Evolutionary conservation across 2,888 invertebrate species (phyloP), one percentile per base, ranked within the genome.

Genomic region (Chrysodeixis includens): DNA sequence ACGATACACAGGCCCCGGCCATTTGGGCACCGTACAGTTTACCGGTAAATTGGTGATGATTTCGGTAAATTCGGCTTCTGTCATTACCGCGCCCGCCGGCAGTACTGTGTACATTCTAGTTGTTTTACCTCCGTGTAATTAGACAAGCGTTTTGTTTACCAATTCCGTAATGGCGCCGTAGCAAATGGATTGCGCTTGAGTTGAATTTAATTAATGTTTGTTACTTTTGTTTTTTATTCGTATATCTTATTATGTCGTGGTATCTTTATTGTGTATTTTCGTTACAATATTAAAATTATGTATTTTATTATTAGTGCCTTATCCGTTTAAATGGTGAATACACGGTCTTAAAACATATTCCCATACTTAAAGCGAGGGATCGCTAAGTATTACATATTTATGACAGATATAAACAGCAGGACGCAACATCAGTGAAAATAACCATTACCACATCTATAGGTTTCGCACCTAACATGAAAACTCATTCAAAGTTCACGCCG

Each of bases 1-100:
- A 93, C 94, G 93, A 92, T 85, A 86, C 88, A 85, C 85, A 49
- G 87, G 86, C 87, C 86, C 84, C 85, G 86, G 87, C 87, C 91
- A 89, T 93, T 92, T 89, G 92, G 82, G 90, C 89, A 91, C 88
- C 86, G 89, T 89, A 88, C 87, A 89, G 86, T 87, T 86, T 86
- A 88, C 84, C 81, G 76, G 88, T 89, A 92, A 92, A 92, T 93
- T 91, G 89, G 83, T 90, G 90, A 92, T 92, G 89, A 91, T 91
- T 91, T 92, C 26, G 26, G 26, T 26, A 26, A 26, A 26, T 26
- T 92, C 90, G 91, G 90, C 93, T 93, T 91, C 93, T 93, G 93
- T 91, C 90, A 92, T 92, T 91, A 92, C 88, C 79, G 83, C 75
- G 83, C 86, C 89, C 79, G 16, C 62, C 64, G 74, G 88, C 88